These are phyloP conservation scores for Malachius bipustulatus DNA, from an alignment of 2,888 invertebrate species.

Conservation along the genomic window DNA sequence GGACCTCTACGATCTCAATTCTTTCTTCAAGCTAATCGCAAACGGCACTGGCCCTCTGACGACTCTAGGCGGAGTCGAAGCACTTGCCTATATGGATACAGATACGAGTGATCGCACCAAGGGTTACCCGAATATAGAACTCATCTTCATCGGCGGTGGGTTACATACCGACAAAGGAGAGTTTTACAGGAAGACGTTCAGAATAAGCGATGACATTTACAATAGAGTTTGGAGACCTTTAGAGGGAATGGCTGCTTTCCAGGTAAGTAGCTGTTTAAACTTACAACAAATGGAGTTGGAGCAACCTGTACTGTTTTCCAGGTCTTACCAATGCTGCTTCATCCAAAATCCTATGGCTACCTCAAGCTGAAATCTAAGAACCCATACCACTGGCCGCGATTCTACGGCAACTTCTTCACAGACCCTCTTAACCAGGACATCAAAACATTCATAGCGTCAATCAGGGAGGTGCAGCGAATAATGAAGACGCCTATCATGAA, in stretches of 20 bases:
- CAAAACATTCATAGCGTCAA: constrained; percentile 41
- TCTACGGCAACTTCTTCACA: constrained; percentile 47
- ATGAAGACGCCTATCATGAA: constrained; percentile 38
- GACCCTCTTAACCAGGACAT: constrained; percentile 36
- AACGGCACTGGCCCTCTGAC: constrained; percentile 43
- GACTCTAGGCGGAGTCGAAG: constrained; percentile 45
- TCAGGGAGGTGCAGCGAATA: constrained; percentile 38
- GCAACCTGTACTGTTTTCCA: too few species aligned
- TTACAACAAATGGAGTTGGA: too few species aligned
- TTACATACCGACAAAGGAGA: constrained; percentile 27
- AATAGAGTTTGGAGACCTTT: constrained; percentile 27
- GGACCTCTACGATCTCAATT: constrained; percentile 23
- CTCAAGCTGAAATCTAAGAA: constrained; percentile 40
- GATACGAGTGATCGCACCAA: constrained; percentile 42
- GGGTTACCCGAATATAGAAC: constrained; percentile 54
- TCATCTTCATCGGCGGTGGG: constrained; percentile 49
- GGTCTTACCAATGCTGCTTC: constrained; percentile 44
- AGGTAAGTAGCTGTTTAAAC: too few species aligned
- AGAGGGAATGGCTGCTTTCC: constrained; percentile 37
- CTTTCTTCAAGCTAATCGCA: constrained; percentile 33
- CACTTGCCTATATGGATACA: constrained; percentile 46
- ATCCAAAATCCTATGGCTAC: constrained; percentile 42
- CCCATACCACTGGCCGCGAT: constrained; percentile 46
- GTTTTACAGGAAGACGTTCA: constrained; percentile 21
- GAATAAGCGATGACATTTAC: constrained; percentile 1